Conservation (phyloP, 2,888 invertebrate species). For the Eupithecia tripunctaria region DNA sequence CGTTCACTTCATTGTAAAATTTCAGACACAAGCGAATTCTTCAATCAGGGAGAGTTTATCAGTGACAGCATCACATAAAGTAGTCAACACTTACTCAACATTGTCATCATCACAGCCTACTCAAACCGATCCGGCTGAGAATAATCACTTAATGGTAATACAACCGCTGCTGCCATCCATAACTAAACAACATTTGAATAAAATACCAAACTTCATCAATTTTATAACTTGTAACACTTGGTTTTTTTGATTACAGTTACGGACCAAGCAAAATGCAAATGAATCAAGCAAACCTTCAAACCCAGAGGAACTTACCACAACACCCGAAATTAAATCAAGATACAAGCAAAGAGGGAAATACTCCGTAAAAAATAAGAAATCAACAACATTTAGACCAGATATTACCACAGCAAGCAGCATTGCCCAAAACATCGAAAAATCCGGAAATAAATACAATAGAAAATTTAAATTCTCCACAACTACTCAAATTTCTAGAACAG, state of each 20-base stretch:
- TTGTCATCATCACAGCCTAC: constrained; percentile 67
- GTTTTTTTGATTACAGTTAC: constrained; percentile 62
- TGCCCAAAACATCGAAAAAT: constrained; percentile 56
- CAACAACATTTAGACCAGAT: constrained; percentile 53
- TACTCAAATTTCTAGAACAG: constrained; percentile 55
- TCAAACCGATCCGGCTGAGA: constrained; percentile 67
- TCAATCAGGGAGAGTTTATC: constrained; percentile 77
- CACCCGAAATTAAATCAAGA: constrained; percentile 46
- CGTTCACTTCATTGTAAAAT: constrained; percentile 45
- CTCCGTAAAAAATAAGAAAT: constrained; percentile 63
- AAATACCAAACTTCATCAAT: background rate
- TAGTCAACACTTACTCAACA: constrained; percentile 70
- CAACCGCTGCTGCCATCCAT: constrained; percentile 11
- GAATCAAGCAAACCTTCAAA: constrained; percentile 52
- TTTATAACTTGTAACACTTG: background rate
- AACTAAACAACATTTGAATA: background rate
- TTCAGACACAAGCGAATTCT: constrained; percentile 81
- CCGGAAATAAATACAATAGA: constrained; percentile 67
- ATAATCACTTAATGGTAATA: constrained; percentile 77
- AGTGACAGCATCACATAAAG: constrained; percentile 81
- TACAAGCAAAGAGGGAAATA: constrained; percentile 65
- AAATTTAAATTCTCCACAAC: constrained; percentile 69
- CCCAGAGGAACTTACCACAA: constrained; percentile 50
- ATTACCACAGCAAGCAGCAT: constrained; percentile 48
- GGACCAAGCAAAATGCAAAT: constrained; percentile 58